These are phyloP conservation scores for Deilephila porcellus DNA, from an alignment of 2,888 invertebrate species.

Conservation along the genomic window DNA sequence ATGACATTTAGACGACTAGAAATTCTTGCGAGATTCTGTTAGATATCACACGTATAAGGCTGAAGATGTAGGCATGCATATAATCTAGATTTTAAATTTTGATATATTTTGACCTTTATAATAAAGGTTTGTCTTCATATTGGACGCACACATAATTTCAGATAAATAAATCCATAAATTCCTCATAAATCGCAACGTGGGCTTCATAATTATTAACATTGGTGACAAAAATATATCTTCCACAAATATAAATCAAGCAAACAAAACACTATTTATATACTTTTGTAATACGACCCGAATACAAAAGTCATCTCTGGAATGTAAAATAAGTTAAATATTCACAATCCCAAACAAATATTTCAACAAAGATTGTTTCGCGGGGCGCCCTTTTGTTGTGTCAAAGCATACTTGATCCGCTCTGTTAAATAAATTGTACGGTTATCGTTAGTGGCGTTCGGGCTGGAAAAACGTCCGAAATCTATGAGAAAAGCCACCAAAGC, in stretches of 20 bases:
- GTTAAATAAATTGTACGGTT: slow-evolving; percentile 74
- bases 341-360: slow-evolving; percentile 62
- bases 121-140: no score
- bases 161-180: no score
- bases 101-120: no score
- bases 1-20: neutral
- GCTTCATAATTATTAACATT: no score
- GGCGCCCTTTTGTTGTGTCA: slow-evolving; percentile 75
- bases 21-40: neutral
- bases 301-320: slow-evolving; percentile 36
- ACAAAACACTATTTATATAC: neutral
- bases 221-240: neutral
- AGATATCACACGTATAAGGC: neutral
- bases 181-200: no score
- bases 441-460: slow-evolving; percentile 69
- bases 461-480: slow-evolving; percentile 69
- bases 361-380: slow-evolving; percentile 59
- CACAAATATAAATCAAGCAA: neutral
- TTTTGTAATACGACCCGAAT: neutral
- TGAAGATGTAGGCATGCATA: neutral
- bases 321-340: slow-evolving; percentile 41
- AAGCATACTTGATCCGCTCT: slow-evolving; percentile 81
- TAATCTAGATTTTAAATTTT: no score
- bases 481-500: slow-evolving; percentile 74
- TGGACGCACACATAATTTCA: no score